Base-by-base conservation (phyloP, 2,113 vertebrate species). In the Redunca redunca region DNA sequence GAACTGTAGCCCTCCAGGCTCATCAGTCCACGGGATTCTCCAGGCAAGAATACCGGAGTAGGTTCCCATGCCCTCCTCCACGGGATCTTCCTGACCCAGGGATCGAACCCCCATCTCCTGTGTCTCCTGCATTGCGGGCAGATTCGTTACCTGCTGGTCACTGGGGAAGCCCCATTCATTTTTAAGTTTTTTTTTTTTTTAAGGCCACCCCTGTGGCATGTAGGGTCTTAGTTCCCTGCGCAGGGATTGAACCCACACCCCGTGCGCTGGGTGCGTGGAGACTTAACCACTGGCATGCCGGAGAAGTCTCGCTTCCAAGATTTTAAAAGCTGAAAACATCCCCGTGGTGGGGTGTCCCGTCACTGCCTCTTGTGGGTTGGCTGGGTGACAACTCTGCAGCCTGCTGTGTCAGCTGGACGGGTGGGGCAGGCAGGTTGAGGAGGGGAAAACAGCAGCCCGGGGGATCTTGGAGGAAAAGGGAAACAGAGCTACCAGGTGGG, bases 401-500 rank as follows among this genome's bases (percentile, higher is more conserved):
- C 62, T 87, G 67, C 93, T 36, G 0, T 84, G 52, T 28, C n/a
- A 86, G 40, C n/a, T 26, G 36, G 6, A 46, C 43, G 30, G 2
- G 80, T 26, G 30, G 33, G n/a, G 71, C 40, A 43, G 71, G 71
- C 71, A 14, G 62, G 26, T 26, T 0, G 4, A 19, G 30, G 50
- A 26, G 26, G 30, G 60, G 52, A 48, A 71, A 74, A 10, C 52
- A 71, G 85, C 55, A 78, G 78, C 46, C 58, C 82, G 16, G 74
- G 50, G 57, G 58, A 87, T 88, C 88, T 43, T 77, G 30, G 74
- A 91, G 55, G 53, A 90, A 36, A 97, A 57, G 92, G 85, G 86
- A 98, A 96, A 95, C 81, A 92, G 71, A 91, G 30, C 57, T 53
- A 6, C 82, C n/a, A 52, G 90, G 92, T 84, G 90, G 95, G 80